Evolutionary conservation across 2,113 vertebrate species (phyloP), one percentile per base, ranked within the genome.

Genomic region (Corvus moneduloides): DNA sequence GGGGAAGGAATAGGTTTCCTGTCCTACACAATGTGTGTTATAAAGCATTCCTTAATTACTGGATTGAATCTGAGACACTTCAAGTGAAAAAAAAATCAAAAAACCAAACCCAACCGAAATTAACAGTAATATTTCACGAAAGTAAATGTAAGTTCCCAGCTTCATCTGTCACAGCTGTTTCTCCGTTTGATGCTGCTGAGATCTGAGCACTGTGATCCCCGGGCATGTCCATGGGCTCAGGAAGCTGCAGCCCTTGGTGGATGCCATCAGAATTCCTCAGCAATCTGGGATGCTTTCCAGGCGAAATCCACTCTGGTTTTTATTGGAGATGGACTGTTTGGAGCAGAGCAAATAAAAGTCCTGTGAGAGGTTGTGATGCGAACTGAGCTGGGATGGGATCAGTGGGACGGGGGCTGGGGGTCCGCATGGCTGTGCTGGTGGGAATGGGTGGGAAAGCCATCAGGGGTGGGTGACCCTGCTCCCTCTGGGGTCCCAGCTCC

Each of bases 391-490:
- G 63, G 49, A 11, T 16, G 48, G 9, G 80, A 28, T 23, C 32
- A 39, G 13, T 1, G 23, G 58, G 81, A 21, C 6, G 6, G 78
- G 73, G 22, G 22, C 20, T 16, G 37, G 55, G 59, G 66, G 23
- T 21, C 20, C 2, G 2, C 10, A 1, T 0, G 61, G 27, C 37
- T 33, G 32, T 14, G 82, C 49, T 54, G 35, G 15, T 26, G 63
- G 72, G 22, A 48, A 17, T 6, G 51, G n/a, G 20, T 19, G 26
- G 64, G 54, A 59, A 67, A 73, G 13, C 23, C 72, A 16, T 6
- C 1, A 1, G 8, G 52, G n/a, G 6, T 18, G 49, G 27, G 32
- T 74, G 39, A 5, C n/a, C n/a, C 20, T 3, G 4, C 11, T 61
- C 26, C 16, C 19, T 7, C 39, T 4, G 69, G n/a, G 16, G 33